A percentile compares a stretch with the other conserved stretches of the same genome.
phyloP scores from a whole-genome alignment of 2,797 vertebrate species.

The Sebastes diploproa region DNA sequence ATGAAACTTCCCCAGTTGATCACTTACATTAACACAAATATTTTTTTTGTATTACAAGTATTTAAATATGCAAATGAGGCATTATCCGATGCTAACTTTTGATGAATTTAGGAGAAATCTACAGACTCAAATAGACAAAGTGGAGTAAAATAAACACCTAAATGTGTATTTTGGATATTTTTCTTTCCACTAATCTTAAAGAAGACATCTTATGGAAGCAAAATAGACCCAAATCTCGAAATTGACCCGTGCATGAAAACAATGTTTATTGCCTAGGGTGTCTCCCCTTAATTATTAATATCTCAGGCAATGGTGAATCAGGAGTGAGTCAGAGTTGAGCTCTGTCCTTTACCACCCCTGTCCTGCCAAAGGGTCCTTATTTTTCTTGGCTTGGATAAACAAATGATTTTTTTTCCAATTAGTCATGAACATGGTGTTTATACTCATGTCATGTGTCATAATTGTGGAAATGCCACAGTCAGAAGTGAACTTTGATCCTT shows the following conservation, averaged over 20 bases:
- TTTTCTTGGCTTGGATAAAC: background rate
- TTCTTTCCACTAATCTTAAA: too few relatives aligned
- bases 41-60: too few relatives aligned
- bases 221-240: too few relatives aligned
- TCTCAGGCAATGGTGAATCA: background rate
- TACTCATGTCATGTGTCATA: background rate
- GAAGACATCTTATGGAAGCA: too few relatives aligned
- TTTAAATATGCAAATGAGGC: background rate
- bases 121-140: background rate
- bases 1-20: too few relatives aligned
- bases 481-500: background rate
- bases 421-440: background rate
- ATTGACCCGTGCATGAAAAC: too few relatives aligned
- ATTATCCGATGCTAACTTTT: background rate
- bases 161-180: background rate
- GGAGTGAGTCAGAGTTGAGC: slow-evolving; percentile 7
- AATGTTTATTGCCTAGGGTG: background rate
- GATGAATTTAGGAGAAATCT: background rate
- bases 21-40: too few relatives aligned
- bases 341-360: slow-evolving; percentile 1
- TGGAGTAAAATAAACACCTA: background rate
- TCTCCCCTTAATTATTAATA: background rate
- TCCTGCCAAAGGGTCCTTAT: background rate
- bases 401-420: background rate
- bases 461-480: background rate